These are phyloP conservation scores for Ctena decussata DNA, from an alignment of 2,888 invertebrate genomes.

Conservation along the genomic window DNA sequence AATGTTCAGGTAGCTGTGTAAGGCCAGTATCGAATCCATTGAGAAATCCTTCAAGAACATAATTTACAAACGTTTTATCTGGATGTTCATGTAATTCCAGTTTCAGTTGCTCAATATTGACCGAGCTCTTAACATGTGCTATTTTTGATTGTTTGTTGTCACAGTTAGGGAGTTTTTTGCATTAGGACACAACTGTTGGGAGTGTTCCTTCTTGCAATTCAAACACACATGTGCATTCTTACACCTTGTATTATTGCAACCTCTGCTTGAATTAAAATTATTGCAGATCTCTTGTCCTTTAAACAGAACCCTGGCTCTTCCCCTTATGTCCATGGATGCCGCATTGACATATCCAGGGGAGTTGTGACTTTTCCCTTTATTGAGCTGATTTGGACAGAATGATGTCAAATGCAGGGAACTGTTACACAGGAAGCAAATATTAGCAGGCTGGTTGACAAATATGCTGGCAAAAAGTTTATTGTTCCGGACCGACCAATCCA, in stretches of 20 bases:
- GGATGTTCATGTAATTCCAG: constrained; percentile 8
- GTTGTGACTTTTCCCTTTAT: neutral
- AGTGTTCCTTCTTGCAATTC: neutral
- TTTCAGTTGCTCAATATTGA: neutral
- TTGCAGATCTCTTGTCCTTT: constrained; percentile 17
- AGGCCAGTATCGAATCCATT: constrained; percentile 32
- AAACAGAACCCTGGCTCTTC: neutral
- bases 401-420: no score
- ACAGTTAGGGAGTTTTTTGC: neutral
- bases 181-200: neutral
- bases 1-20: neutral
- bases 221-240: constrained; percentile 7
- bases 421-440: neutral
- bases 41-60: constrained; percentile 4
- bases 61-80: neutral
- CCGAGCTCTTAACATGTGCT: neutral
- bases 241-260: neutral
- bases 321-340: neutral
- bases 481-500: no score
- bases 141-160: neutral
- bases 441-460: no score
- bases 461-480: no score
- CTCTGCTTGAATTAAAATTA: constrained; percentile 9
- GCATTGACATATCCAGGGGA: neutral
- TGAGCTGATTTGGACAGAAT: no score